Base-by-base conservation (phyloP, 2,888 invertebrate genomes). In the Apodemia hepburni region DNA sequence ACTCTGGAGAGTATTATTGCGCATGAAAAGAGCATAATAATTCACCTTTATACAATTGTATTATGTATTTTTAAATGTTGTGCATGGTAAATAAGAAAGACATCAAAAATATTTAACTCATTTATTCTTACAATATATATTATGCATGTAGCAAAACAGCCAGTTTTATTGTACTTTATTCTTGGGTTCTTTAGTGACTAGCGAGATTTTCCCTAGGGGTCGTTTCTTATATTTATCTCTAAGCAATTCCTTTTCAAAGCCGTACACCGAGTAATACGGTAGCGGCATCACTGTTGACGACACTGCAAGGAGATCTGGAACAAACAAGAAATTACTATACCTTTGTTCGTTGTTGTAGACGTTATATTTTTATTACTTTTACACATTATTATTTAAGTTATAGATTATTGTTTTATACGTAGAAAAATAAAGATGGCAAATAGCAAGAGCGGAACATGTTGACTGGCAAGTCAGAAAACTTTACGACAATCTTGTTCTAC, bases 271-370 rank as follows among this genome's bases (percentile, higher is more conserved):
- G 75, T 88, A 85, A 72, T 81, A 87, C 2, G 88, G 85, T 35
- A 91, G 77, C 0, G 91, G 91, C 69, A 86, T 71, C 66, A 91
- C 89, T 0, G 90, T 91, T 12, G 91, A 91, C 5, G 91, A 90
- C 35, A 91, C 80, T 0, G 90, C 78, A 73, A 87, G 68, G 17
- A 91, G 77, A 80, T 91, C 91, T 91, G 87, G 15, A 84, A 85
- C 65, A 63, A 65, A 69, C 61, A 62, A 60, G 64, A 61, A 61
- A 60, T 63, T 64, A 33, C 57, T 63, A 59, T 61, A 64, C 15
- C 11, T 61, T 61, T 47, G 33, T 18, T 17, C 33, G 15, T 12
- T 51, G 27, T 59, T 59, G 33, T 33, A 17, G 9, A 12, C 22
- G 22, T 22, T 22, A 11, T 45, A 45, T 45, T n/a, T 45, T 42